phyloP scores from a whole-genome alignment of 2,113 vertebrate species.

The Scomber colias region DNA sequence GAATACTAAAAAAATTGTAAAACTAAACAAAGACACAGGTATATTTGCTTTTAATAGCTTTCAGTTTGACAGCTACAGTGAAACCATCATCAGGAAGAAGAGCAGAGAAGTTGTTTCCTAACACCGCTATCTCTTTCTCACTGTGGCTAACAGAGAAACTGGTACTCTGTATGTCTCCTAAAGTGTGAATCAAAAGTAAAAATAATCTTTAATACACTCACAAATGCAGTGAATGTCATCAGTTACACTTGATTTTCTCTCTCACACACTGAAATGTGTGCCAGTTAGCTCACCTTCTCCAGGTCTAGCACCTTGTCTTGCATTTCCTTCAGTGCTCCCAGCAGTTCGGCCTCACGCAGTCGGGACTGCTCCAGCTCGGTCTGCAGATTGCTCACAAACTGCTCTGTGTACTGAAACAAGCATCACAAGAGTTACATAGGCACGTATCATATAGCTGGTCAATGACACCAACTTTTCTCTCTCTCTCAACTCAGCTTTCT shows the following conservation, averaged over 20 bases:
- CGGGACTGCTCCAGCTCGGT: slow-evolving; percentile 91
- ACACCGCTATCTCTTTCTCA: not conserved
- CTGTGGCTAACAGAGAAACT: not conserved
- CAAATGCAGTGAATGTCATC: not conserved
- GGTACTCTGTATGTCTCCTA: not conserved
- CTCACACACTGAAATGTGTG: not conserved
- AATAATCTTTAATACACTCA: not conserved
- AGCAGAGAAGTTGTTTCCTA: not conserved
- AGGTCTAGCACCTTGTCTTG: slow-evolving; percentile 96
- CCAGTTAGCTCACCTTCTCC: slow-evolving; percentile 88
- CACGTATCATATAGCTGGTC: not conserved
- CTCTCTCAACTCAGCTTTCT: not conserved
- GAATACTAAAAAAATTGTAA: too few relatives aligned
- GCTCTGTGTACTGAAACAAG: slow-evolving; percentile 86
- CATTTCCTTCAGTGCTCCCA: slow-evolving; percentile 93
- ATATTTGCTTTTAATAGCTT: not conserved
- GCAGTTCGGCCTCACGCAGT: slow-evolving; percentile 89
- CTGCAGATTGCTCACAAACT: slow-evolving; percentile 90
- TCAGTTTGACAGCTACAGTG: not conserved
- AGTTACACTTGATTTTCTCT: not conserved
- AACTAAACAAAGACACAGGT: not conserved
- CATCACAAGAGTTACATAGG: not conserved
- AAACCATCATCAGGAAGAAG: not conserved
- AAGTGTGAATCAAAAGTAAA: not conserved
- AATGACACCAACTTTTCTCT: not conserved